Base-by-base conservation (phyloP, 2,888 invertebrate species). In the Bhutanitis thaidina region DNA sequence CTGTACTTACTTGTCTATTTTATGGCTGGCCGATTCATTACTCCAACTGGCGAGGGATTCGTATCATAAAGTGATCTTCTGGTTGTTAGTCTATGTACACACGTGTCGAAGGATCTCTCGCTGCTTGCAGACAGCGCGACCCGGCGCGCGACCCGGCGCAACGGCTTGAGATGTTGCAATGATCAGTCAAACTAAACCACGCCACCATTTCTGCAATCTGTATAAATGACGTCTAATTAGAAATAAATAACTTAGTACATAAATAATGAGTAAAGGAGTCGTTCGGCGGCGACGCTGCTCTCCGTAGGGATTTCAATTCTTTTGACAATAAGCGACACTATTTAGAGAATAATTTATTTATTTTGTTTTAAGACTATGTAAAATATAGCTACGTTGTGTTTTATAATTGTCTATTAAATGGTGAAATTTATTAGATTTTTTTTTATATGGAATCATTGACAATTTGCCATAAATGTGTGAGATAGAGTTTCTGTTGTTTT, bases 351-450 rank as follows among this genome's bases (percentile, higher is more conserved):
- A 74, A 83, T 80, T 87, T 86, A 88, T 88, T 88, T 88, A 88
- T 88, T 88, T 87, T 77, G 83, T 73, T 81, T 77, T 88, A 88
- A 80, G 87, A 80, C 78, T 80, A 81, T 82, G 84, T 88, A 83
- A 86, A 82, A 77, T 82, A 82, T 80, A 77, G 77, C 80, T 73
- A 78, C 76, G 85, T 88, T 87, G 80, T 85, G 86, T 87, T 87
- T 87, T 87, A 80, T 85, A 73, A 80, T 74, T 87, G 82, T 85
- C 88, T 87, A 85, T 72, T 67, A 62, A 71, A 65, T 77, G 69
- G 69, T 74, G 65, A 77, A 78, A 69, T 69, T 48, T 58, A 57
- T 71, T 68, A 71, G 67, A 74, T 63, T 69, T 71, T 69, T 74
- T 71, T 69, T 74, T 76, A 74, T 77, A 75, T 79, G 80, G 71